phyloP scores from a whole-genome alignment of 2,888 invertebrate genomes.

The Meiosimyza decipiens region DNA sequence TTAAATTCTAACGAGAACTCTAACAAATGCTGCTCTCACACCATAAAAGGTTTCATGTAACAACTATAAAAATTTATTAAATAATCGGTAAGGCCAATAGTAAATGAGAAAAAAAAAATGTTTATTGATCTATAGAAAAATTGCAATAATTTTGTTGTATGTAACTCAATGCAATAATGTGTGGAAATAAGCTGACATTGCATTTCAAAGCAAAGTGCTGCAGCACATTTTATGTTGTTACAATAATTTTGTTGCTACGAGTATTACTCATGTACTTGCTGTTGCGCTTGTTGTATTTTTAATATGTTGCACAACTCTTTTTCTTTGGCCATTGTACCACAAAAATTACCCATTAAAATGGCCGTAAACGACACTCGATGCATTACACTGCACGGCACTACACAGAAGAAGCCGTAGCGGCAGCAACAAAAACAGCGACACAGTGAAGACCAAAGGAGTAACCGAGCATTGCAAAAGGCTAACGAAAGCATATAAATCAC shows the following conservation, averaged over 20 bases:
- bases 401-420: no score
- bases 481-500: slow-evolving; percentile 55
- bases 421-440: no score
- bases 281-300: background rate
- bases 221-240: slow-evolving; percentile 6
- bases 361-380: slow-evolving; percentile 30
- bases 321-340: slow-evolving; percentile 19
- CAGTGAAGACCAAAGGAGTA: no score
- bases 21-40: no score
- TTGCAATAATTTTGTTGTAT: background rate
- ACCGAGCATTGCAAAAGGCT: slow-evolving; percentile 17
- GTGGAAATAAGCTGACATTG: slow-evolving; percentile 17
- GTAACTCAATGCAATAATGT: background rate
- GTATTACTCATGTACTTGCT: background rate
- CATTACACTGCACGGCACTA: background rate
- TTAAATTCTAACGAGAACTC: no score
- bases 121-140: no score
- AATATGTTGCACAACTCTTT: background rate
- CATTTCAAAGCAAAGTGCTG: slow-evolving; percentile 7
- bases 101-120: no score
- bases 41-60: no score
- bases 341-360: slow-evolving; percentile 28
- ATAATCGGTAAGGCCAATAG: no score
- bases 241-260: slow-evolving; percentile 3
- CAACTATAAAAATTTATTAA: no score